phyloP scores from a whole-genome alignment of 2,888 invertebrate species.

The Muschampia plurimacula region DNA sequence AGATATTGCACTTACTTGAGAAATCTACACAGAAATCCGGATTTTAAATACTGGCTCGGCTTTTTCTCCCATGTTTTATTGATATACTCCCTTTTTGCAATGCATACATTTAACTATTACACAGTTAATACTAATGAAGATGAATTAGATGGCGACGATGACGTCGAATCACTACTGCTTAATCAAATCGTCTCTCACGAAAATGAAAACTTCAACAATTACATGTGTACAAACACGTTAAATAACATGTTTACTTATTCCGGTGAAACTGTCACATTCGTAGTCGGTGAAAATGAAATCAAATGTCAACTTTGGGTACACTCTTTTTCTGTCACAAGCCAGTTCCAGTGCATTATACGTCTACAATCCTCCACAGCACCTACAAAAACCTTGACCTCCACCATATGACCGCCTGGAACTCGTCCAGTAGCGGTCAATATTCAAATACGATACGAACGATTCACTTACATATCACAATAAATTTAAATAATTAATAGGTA shows the following conservation, averaged over 20 bases:
- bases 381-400: background rate
- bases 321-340: constrained; percentile 66
- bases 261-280: constrained; percentile 16
- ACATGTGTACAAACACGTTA: constrained; percentile 47
- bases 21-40: constrained; percentile 79
- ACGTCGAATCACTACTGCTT: constrained; percentile 47
- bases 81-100: constrained; percentile 54
- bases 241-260: background rate
- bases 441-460: constrained; percentile 65
- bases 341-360: constrained; percentile 31
- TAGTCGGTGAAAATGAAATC: constrained; percentile 27
- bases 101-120: constrained; percentile 53
- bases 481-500: constrained; percentile 65
- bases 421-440: constrained; percentile 44
- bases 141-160: constrained; percentile 50
- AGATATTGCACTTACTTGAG: constrained; percentile 78
- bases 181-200: constrained; percentile 43
- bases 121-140: constrained; percentile 58
- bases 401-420: background rate
- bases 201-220: constrained; percentile 46
- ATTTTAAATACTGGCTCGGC: constrained; percentile 84
- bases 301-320: constrained; percentile 51
- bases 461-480: constrained; percentile 80
- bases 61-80: constrained; percentile 69
- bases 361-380: constrained; percentile 63